phyloP scores from a whole-genome alignment of 1,140 invertebrate species.

The Zaprionus taronus region DNA sequence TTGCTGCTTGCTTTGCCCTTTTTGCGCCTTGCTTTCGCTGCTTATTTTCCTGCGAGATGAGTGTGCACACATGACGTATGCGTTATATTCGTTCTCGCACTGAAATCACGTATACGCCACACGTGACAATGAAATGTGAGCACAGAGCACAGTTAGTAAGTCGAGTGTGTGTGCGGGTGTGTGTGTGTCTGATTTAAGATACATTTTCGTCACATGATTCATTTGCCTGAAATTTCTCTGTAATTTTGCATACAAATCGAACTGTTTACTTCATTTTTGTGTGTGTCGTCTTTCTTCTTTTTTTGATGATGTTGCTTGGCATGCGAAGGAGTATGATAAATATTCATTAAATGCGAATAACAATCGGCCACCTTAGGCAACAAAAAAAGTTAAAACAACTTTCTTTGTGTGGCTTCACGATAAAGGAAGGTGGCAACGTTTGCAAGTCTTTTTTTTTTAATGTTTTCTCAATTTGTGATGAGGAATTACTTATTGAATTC shows the following conservation, averaged over 20 bases:
- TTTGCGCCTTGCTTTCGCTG: neutral
- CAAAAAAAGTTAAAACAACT: slow-evolving; percentile 20
- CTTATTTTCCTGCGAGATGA: slow-evolving; percentile 27
- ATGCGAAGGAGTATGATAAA: slow-evolving; percentile 21
- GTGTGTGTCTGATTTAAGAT: slow-evolving; percentile 6
- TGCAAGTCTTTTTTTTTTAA: neutral
- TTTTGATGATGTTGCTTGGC: neutral
- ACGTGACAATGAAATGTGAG: slow-evolving; percentile 46
- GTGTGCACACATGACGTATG: slow-evolving; percentile 50
- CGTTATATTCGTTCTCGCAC: slow-evolving; percentile 17
- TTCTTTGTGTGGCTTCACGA: slow-evolving; percentile 15
- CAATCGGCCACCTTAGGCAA: slow-evolving; percentile 4
- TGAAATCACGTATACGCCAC: slow-evolving; percentile 48
- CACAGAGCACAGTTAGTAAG: neutral
- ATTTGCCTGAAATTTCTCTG: slow-evolving; percentile 39
- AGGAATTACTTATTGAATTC: too few species aligned
- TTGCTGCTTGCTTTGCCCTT: neutral
- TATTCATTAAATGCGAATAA: slow-evolving; percentile 30
- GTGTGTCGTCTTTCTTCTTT: neutral
- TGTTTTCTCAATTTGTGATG: neutral
- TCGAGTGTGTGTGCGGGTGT: neutral
- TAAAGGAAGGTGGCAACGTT: neutral
- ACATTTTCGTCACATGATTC: slow-evolving; percentile 50
- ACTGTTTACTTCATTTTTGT: slow-evolving; percentile 14
- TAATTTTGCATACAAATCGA: slow-evolving; percentile 26